Evolutionary conservation across 1,140 invertebrate species (phyloP).

Genomic region (Drosophila repleta): DNA sequence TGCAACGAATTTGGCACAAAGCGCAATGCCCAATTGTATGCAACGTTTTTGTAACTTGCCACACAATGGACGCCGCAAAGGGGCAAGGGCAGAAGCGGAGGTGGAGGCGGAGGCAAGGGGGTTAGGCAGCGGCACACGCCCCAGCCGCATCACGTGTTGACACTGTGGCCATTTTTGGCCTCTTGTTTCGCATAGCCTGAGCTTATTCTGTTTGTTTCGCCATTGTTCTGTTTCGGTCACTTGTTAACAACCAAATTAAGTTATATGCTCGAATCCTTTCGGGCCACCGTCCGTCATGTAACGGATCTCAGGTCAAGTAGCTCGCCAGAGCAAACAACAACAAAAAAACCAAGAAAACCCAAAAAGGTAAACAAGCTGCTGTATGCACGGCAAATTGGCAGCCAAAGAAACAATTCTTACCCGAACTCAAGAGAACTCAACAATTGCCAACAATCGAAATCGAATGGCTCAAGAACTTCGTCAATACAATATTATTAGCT

Average conservation of each 20-base stretch:
- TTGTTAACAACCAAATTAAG: conserved; percentile 50
- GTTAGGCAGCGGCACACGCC: too few species aligned
- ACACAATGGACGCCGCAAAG: conserved; percentile 10
- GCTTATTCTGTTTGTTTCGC: conserved; percentile 26
- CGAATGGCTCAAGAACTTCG: conserved; percentile 3
- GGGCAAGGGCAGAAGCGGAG: not conserved
- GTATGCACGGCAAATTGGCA: conserved; percentile 2
- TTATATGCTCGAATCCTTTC: conserved; percentile 45
- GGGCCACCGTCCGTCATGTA: not conserved
- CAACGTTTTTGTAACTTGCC: conserved; percentile 54
- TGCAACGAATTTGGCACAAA: conserved; percentile 60
- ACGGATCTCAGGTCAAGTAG: conserved; percentile 19
- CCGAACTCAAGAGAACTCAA: not conserved
- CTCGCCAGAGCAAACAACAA: conserved; percentile 2
- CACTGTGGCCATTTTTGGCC: conserved; percentile 35
- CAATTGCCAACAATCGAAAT: not conserved
- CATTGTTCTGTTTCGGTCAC: conserved; percentile 35
- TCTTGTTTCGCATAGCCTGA: conserved; percentile 13
- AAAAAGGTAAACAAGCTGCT: not conserved
- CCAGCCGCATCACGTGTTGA: conserved; percentile 49
- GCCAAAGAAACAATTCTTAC: conserved; percentile 11
- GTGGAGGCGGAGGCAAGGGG: not conserved
- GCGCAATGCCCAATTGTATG: conserved; percentile 55
- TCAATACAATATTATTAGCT: not conserved
- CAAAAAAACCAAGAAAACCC: not conserved